Evolutionary conservation across 2,797 vertebrate genomes (phyloP).

Genomic region (Acanthiza pusilla): DNA sequence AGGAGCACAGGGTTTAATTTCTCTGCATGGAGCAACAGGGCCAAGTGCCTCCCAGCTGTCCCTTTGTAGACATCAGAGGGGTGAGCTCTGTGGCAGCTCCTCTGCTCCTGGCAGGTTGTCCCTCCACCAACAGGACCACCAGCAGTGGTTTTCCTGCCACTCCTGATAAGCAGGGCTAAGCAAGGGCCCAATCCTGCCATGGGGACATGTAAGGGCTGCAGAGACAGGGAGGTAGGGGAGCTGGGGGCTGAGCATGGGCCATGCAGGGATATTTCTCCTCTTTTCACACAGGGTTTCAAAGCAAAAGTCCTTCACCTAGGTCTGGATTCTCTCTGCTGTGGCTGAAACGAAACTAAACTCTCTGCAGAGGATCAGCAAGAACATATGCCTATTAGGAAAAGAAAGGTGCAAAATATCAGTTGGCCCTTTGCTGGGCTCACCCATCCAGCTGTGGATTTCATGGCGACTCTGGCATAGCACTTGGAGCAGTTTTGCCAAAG

Average conservation of each 20-base stretch:
- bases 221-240: background rate
- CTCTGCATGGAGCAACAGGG: background rate
- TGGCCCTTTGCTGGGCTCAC: background rate
- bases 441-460: background rate
- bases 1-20: background rate
- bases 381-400: background rate
- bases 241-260: background rate
- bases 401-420: background rate
- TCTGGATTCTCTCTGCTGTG: background rate
- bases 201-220: background rate
- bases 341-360: background rate
- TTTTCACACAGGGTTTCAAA: background rate
- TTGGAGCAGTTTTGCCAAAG: background rate
- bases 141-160: background rate
- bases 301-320: background rate
- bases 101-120: background rate
- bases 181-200: background rate
- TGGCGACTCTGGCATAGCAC: background rate
- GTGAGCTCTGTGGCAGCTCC: background rate
- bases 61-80: background rate
- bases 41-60: background rate
- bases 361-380: background rate
- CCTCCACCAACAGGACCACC: background rate
- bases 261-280: background rate
- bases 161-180: background rate